Base-by-base conservation (phyloP, 1,140 invertebrate species). In the Araneus ventricosus region DNA sequence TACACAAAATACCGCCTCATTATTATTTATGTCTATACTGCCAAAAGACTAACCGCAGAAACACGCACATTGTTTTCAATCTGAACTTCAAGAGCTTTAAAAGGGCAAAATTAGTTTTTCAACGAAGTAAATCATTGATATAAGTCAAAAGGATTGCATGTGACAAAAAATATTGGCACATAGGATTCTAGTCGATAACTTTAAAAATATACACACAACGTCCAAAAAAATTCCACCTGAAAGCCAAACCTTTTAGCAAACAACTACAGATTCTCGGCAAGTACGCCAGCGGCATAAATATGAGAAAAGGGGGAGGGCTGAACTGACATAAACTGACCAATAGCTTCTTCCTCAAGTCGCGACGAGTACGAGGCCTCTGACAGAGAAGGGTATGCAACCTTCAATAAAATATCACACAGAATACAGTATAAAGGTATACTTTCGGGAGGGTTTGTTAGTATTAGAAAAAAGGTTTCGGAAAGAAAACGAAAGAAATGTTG, bases 341-440 rank as follows among this genome's bases (percentile, higher is more conserved):
- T 5, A 63, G 4, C 63, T 67, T 17, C 24, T 67, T 75, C 8
- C 67, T 75, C 67, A 14, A 30, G 7, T 70, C 27, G 27, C 7
- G 10, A 14, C 27, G 30, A 75, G 27, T 34, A 30, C 27, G 14
- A 75, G 37, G 20, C 27, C 30, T 22, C 30, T 37, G 30, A 75
- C 70, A 75, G 70, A 27, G 10, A 75, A 22, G 30, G 30, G 37
- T 75, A 75, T 20, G 14, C 70, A 20, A 20, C 70, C 30, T 37
- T 75, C 14, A 75, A 75, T 75, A 75, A 75, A 75, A 75, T 75
- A 75, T 75, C 70, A 75, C 27, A 75, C 14, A 34, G 70, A 75
- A 22, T 17, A 20, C 34, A 14, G 34, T 20, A 75, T 34, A 75
- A 75, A 75, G 70, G 34, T 75, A 34, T 20, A 14, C 34, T 37